Evolutionary conservation across 2,113 vertebrate genomes (phyloP).

Genomic region (Macquaria ambigua): DNA sequence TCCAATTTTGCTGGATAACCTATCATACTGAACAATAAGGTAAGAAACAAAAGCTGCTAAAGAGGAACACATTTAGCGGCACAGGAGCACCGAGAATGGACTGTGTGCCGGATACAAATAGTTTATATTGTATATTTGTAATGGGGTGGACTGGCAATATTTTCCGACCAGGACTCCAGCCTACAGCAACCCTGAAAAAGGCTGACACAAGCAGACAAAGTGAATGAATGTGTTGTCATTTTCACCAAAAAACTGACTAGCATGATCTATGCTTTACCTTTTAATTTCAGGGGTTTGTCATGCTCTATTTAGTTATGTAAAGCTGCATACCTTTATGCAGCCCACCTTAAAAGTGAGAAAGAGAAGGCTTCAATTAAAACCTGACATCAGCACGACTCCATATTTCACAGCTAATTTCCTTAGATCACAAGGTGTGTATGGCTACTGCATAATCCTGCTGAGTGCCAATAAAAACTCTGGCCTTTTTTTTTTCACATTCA

Average conservation of each 20-base stretch:
- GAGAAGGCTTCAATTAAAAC: constrained; percentile 44
- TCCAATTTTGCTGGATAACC: constrained; percentile 51
- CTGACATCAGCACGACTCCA: constrained; percentile 58
- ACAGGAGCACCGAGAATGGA: constrained; percentile 10
- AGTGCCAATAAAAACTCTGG: constrained; percentile 56
- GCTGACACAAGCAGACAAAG: constrained; percentile 24
- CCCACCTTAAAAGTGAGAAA: constrained; percentile 12
- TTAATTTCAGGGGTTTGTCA: constrained; percentile 29
- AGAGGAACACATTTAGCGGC: constrained; percentile 21
- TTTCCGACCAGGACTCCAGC: constrained; percentile 1
- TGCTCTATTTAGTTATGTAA: constrained; percentile 38
- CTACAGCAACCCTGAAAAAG: constrained; percentile 21
- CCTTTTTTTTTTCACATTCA: constrained; percentile 51
- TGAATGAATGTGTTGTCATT: constrained; percentile 19
- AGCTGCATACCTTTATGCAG: not conserved
- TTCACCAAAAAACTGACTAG: not conserved
- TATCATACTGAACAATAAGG: constrained; percentile 47
- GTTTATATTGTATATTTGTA: constrained; percentile 25
- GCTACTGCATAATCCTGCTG: constrained; percentile 50
- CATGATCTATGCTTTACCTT: constrained; percentile 20
- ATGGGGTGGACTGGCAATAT: constrained; percentile 6
- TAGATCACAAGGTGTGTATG: constrained; percentile 38
- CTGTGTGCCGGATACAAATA: constrained; percentile 8
- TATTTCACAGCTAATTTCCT: constrained; percentile 66
- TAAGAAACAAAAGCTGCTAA: constrained; percentile 34